Percentiles rank a stretch among this genome's conserved stretches.
These are phyloP conservation scores for Darevskia mixta DNA, from an alignment of 2,797 vertebrate genomes.

Conservation along the genomic window DNA sequence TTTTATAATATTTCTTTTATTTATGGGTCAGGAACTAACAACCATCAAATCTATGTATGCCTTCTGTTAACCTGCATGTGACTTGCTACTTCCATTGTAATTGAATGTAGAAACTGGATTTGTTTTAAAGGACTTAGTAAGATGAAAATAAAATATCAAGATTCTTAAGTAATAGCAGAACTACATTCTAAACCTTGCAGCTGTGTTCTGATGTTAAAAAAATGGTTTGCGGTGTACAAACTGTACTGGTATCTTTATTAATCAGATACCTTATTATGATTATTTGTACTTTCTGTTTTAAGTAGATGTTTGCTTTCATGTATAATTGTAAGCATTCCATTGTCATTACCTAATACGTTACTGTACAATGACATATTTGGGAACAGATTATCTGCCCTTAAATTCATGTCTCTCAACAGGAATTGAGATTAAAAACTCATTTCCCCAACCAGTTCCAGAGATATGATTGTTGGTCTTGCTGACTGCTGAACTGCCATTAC, in stretches of 20 bases:
- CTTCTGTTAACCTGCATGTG: not conserved
- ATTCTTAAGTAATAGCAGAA: slow-evolving; percentile 24
- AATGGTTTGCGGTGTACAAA: not conserved
- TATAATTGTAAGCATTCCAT: not conserved
- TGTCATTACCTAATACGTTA: not conserved
- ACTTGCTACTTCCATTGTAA: slow-evolving; percentile 17
- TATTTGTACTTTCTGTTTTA: not conserved
- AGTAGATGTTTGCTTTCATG: not conserved
- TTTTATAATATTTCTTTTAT: not conserved
- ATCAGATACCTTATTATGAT: not conserved
- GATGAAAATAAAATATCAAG: slow-evolving; percentile 11
- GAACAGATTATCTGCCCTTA: not conserved
- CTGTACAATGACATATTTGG: not conserved
- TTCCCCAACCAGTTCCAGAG: not conserved
- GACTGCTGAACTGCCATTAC: not conserved
- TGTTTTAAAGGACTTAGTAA: not conserved
- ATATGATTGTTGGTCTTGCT: not conserved
- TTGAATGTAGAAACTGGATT: slow-evolving; percentile 11
- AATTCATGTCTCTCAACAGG: not conserved
- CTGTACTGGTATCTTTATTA: not conserved
- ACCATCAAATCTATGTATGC: not conserved
- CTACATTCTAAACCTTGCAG: slow-evolving; percentile 16
- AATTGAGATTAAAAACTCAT: not conserved
- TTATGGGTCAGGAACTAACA: not conserved
- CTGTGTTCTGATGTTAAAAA: slow-evolving; percentile 7